Conservation (phyloP, 2,888 invertebrate genomes). For the Drosophila kanekoi region DNA sequence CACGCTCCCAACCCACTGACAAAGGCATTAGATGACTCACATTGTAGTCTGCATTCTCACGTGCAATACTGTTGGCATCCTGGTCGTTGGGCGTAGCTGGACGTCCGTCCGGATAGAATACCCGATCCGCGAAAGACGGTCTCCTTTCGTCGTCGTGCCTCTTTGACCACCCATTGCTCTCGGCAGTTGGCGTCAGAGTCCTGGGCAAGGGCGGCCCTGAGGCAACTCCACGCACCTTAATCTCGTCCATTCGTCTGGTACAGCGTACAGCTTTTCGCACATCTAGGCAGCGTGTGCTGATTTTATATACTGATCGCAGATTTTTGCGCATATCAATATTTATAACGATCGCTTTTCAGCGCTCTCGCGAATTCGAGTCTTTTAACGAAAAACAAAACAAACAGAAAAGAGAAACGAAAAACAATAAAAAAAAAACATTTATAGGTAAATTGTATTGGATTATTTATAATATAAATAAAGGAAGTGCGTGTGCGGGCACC, state of each 20-base stretch:
- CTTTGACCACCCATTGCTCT: constrained; percentile 1
- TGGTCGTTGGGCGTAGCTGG: not conserved
- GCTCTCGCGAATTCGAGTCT: not conserved
- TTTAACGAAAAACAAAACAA: no score
- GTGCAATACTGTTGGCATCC: constrained; percentile 8
- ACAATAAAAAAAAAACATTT: no score
- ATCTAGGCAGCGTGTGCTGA: constrained; percentile 24
- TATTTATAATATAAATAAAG: constrained; percentile 25
- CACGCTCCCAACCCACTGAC: no score
- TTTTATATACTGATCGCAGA: constrained; percentile 40
- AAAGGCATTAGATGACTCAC: constrained; percentile 34
- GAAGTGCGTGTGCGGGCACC: constrained; percentile 11
- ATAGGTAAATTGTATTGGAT: constrained; percentile 15
- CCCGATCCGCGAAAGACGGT: constrained; percentile 46
- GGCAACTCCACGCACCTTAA: not conserved
- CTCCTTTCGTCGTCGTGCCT: constrained; percentile 9
- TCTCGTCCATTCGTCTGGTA: constrained; percentile 24
- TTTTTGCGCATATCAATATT: constrained; percentile 43
- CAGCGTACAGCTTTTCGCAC: constrained; percentile 10
- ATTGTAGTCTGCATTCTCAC: constrained; percentile 50
- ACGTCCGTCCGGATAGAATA: constrained; percentile 43
- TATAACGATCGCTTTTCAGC: not conserved
- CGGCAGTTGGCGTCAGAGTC: not conserved
- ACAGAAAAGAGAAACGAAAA: no score
- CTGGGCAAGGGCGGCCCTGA: constrained; percentile 7